Evolutionary conservation across 2,888 invertebrate genomes (phyloP).

Genomic region (Myopa tessellatipennis): DNA sequence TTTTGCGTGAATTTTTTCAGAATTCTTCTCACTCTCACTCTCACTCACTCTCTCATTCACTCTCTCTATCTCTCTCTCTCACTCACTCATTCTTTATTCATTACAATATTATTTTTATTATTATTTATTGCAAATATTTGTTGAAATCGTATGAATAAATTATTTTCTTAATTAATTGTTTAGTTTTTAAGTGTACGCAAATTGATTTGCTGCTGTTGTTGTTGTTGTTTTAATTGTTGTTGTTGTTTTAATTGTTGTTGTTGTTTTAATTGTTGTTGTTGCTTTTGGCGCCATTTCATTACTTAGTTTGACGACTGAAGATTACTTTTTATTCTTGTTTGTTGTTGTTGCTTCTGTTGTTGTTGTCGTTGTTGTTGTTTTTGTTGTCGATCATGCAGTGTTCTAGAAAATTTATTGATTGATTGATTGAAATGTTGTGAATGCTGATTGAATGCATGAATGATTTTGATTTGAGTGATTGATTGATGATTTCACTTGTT

Average conservation of each 20-base stretch:
- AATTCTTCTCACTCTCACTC: not conserved
- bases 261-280: constrained; percentile 36
- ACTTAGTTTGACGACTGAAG: too few species aligned
- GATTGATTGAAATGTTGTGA: too few species aligned
- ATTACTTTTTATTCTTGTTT: not conserved
- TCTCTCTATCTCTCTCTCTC: not conserved
- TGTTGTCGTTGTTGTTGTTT: constrained; percentile 17
- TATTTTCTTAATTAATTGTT: constrained; percentile 26
- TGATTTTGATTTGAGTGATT: too few species aligned
- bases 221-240: constrained; percentile 40
- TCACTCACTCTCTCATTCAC: not conserved
- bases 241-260: constrained; percentile 41
- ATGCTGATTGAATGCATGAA: too few species aligned
- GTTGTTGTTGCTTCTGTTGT: constrained; percentile 3
- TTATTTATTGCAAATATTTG: constrained; percentile 30
- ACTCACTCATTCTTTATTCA: not conserved
- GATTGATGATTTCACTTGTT: too few species aligned
- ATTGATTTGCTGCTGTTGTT: constrained; percentile 41
- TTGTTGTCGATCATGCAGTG: not conserved
- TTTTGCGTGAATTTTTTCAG: not conserved
- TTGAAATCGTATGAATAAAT: constrained; percentile 12
- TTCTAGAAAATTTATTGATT: too few species aligned
- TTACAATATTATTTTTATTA: constrained; percentile 16
- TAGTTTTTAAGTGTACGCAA: constrained; percentile 21
- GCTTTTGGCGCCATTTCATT: not conserved